Base-by-base conservation (phyloP, 2,797 vertebrate species). In the Lutjanus campechanus region DNA sequence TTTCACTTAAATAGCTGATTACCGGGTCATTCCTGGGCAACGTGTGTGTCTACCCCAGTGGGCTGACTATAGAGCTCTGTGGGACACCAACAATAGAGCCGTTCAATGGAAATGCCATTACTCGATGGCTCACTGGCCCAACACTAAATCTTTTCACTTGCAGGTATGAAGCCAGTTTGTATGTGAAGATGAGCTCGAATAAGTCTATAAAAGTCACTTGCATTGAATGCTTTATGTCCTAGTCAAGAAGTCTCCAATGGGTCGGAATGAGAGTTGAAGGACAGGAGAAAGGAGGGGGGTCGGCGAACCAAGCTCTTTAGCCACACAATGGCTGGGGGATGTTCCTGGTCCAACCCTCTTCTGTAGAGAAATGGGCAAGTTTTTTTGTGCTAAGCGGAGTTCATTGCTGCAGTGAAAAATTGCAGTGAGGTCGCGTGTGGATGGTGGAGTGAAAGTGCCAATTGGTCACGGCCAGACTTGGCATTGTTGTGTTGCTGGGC, bases 201-300 rank as follows among this genome's bases (percentile, higher is more conserved):
- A 97, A 98, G 97, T 98, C 97, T 97, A 98, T 99, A 98, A 98
- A 99, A 98, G 97, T 99, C 97, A 97, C 93, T 95, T 96, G 96
- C 95, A 97, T 97, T 98, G 96, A 98, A 95, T 96, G 95, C 96
- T 96, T 97, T 97, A 96, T 97, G 97, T 97, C 96, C 95, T 96
- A 96, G 96, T 96, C 96, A 96, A 97, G 96, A 92, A 95, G 95
- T 96, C 95, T 96, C 96, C 96, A 97, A 97, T 95, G 92, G 93
- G 93, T 91, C 94, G 95, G 95, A 95, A 91, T 96, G 95, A 96
- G 96, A 95, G 95, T 85, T 93, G 92, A 96, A 95, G 96, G 96
- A 96, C 96, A 96, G 96, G 93, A 97, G 96, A 97, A 96, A 97
- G 95, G 95, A 95, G 93, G 93, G 91, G 90, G 89, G 88, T 80